Base-by-base conservation (phyloP, 1,140 invertebrate genomes). In the Apis cerana region DNA sequence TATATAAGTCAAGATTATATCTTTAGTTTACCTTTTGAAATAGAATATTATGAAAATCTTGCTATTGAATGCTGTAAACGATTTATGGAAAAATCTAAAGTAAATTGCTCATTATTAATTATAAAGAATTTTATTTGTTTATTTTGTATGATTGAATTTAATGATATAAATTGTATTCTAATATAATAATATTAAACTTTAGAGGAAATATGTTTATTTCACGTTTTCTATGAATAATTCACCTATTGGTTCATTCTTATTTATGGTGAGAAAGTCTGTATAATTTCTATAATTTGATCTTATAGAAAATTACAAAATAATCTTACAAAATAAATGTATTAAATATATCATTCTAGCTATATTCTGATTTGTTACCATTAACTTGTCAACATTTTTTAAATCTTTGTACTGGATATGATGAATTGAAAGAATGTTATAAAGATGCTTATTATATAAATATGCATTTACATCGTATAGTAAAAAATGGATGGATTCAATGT, bases 401-500 rank as follows among this genome's bases (percentile, higher is more conserved):
- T 56, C 79, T 88, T 62, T 90, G 88, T 69, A 76, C 74, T 58
- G 81, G 82, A 19, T 74, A 77, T 21, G 64, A 83, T 65, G 65
- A 76, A 19, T 50, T 65, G 27, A 59, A 62, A 62, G 13, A 81
- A 62, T 43, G 62, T 77, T 72, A 74, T 27, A 71, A 27, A 81
- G 43, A 74, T 62, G 77, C 79, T 52, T 69, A 76, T 54, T 90
- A 90, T 65, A 48, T 86, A 67, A 88, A 85, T 58, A 84, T 77
- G 21, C 64, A 5, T 21, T 65, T 90, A 11, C 89, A 89, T 78
- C 85, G 89, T 33, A 84, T 90, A 43, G 87, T 88, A n/a, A 89
- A 90, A 70, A 84, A 87, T 82, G 88, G 87, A 50, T 90, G 89
- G 89, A 67, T 90, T 65, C 89, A 90, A 71, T 69, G 86, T 68